Conservation (phyloP, 2,888 invertebrate genomes). For the Philopedon plagiatum region DNA sequence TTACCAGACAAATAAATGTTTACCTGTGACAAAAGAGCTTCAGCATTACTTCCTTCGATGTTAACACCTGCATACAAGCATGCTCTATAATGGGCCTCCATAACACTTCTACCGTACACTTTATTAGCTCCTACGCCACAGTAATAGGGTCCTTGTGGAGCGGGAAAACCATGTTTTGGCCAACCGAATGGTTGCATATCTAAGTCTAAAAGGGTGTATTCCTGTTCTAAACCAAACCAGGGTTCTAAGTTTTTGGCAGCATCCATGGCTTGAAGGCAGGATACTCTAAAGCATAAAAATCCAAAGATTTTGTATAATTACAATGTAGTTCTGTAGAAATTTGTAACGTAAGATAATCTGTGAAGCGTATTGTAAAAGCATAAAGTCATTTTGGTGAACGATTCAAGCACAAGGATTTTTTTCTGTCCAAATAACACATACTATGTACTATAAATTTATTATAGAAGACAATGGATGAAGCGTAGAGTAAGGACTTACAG, state of each 20-base stretch:
- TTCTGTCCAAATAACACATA: no score
- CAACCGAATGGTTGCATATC: constrained; percentile 92
- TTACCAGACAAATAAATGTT: no score
- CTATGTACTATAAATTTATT: no score
- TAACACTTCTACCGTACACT: constrained; percentile 95
- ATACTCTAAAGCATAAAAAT: constrained; percentile 59
- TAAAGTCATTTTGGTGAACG: no score
- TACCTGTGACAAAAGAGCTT: constrained; percentile 96
- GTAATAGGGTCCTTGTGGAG: constrained; percentile 98
- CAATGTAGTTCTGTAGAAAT: no score
- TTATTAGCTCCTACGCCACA: constrained; percentile 97
- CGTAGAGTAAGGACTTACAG: no score
- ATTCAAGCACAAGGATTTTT: no score
- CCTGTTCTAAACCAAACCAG: constrained; percentile 96
- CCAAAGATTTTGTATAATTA: no score
- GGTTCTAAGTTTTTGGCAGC: constrained; percentile 81
- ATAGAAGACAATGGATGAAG: no score
- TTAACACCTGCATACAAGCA: constrained; percentile 96
- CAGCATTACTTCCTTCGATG: constrained; percentile 95
- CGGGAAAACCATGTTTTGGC: constrained; percentile 94
- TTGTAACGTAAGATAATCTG: no score
- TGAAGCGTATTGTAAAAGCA: no score
- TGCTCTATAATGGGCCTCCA: constrained; percentile 95
- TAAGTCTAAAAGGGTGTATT: constrained; percentile 89
- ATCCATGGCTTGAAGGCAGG: constrained; percentile 82